Evolutionary conservation across 92 coral and sea anemone genomes (phyloP).

Genomic region (Zoanthus sansibaricus): DNA sequence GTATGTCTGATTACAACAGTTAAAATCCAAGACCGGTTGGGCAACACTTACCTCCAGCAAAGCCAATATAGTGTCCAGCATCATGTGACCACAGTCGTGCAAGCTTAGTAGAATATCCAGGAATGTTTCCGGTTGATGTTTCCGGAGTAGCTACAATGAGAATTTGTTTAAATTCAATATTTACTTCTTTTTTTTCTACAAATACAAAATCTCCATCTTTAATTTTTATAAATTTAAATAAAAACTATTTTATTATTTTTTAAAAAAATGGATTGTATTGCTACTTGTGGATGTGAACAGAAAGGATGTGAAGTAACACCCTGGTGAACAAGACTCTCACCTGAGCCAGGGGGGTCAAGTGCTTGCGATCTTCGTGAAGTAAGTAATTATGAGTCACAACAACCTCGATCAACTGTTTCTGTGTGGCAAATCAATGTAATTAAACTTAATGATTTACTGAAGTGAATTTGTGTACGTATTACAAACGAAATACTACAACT

Average conservation of each 20-base stretch:
- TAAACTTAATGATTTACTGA: too few species aligned
- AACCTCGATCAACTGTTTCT: slow-evolving; percentile 80
- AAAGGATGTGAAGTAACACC: background rate
- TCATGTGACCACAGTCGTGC: slow-evolving; percentile 71
- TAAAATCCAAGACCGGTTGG: too few species aligned
- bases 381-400: slow-evolving; percentile 82
- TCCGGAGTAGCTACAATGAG: slow-evolving; percentile 74
- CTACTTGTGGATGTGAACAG: background rate
- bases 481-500: background rate
- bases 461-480: background rate
- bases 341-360: slow-evolving; percentile 90
- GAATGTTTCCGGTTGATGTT: slow-evolving; percentile 82
- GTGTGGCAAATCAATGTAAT: slow-evolving; percentile 20
- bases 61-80: slow-evolving; percentile 77
- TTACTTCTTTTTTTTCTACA: background rate
- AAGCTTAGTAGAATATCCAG: slow-evolving; percentile 79
- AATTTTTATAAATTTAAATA: background rate
- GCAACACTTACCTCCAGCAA: slow-evolving; percentile 79
- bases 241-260: too few species aligned
- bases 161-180: background rate
- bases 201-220: too few species aligned
- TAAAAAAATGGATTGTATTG: background rate
- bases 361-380: slow-evolving; percentile 80
- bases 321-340: slow-evolving; percentile 40
- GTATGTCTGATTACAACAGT: too few species aligned